Conservation (phyloP, 2,113 vertebrate species). For the Typhlomys cinereus region DNA sequence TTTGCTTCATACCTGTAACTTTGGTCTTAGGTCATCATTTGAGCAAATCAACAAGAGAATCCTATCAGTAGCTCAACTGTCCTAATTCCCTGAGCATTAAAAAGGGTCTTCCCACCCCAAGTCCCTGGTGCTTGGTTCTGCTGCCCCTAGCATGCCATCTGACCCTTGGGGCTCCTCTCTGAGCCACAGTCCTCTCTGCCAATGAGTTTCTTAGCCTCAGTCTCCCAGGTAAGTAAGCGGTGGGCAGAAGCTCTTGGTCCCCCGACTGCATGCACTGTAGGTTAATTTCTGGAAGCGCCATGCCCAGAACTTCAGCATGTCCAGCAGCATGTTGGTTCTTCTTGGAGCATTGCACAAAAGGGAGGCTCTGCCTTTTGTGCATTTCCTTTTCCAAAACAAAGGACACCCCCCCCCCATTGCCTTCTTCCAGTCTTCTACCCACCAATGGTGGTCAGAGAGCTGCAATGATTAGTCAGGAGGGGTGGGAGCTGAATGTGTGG, state of each 20-base stretch:
- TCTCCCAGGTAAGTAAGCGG: conserved; percentile 78
- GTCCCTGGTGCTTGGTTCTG: background rate
- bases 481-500: conserved; percentile 39
- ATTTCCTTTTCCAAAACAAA: conserved; percentile 56
- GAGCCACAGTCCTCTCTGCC: conserved; percentile 29
- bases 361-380: conserved; percentile 64
- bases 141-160: background rate
- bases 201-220: conserved; percentile 38
- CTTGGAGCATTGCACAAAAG: conserved; percentile 62
- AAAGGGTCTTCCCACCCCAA: background rate
- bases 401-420: conserved; percentile 31
- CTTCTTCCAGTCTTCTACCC: conserved; percentile 57
- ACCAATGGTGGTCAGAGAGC: conserved; percentile 55
- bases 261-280: conserved; percentile 68
- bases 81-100: background rate
- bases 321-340: conserved; percentile 67
- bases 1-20: background rate
- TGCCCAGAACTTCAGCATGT: conserved; percentile 46
- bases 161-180: conserved; percentile 12
- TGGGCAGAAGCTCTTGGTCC: background rate
- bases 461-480: conserved; percentile 46
- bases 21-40: background rate
- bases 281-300: conserved; percentile 40
- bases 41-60: background rate
- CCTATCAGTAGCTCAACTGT: background rate